Evolutionary conservation across 2,797 vertebrate species (phyloP).

Genomic region (Helicolenus hilgendorfi): DNA sequence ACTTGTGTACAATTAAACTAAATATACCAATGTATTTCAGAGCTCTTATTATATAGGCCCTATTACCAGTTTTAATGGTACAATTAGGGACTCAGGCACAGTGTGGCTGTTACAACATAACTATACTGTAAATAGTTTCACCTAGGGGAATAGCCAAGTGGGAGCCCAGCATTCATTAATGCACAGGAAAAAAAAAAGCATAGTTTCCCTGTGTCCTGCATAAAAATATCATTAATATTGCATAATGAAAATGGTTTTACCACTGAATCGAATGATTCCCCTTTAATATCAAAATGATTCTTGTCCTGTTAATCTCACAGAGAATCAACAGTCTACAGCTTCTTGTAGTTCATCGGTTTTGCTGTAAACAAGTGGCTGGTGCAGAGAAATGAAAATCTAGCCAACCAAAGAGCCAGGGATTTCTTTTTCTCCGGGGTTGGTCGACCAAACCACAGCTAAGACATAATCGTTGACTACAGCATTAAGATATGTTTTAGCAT

Average conservation of each 20-base stretch:
- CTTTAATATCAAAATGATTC: not conserved
- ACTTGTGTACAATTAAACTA: not conserved
- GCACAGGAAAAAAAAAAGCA: not conserved
- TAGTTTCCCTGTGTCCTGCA: not conserved
- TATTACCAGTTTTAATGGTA: not conserved
- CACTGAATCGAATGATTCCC: not conserved
- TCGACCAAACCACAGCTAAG: not conserved
- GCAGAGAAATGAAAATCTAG: no score
- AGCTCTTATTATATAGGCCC: not conserved
- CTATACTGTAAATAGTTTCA: not conserved
- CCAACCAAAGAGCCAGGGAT: no score
- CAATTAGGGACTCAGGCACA: not conserved
- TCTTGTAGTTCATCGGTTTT: no score
- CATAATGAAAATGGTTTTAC: not conserved
- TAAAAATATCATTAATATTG: not conserved
- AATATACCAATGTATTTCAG: not conserved
- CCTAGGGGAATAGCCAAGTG: not conserved
- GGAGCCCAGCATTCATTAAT: not conserved
- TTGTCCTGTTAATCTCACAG: not conserved
- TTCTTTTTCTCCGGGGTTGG: no score
- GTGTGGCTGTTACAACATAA: not conserved
- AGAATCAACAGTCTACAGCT: not conserved
- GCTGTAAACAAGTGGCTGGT: no score
- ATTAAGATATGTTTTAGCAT: not conserved
- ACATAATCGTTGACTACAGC: not conserved